These are phyloP conservation scores for Semnornis frantzii DNA, from an alignment of 2,113 vertebrate genomes.

Conservation along the genomic window DNA sequence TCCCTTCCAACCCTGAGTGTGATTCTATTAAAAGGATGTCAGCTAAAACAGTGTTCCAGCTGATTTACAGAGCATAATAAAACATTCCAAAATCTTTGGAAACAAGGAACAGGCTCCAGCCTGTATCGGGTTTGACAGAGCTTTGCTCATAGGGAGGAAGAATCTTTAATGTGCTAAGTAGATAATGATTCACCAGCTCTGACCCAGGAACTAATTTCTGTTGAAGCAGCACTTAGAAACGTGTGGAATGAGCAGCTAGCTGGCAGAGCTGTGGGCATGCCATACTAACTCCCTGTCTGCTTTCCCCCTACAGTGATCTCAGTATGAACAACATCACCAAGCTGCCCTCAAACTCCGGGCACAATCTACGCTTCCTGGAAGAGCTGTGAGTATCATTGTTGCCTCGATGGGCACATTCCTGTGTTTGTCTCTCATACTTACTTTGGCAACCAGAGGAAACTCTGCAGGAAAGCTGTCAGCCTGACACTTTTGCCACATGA, in stretches of 20 bases:
- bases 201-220: conserved; percentile 53
- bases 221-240: conserved; percentile 64
- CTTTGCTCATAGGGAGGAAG: not conserved
- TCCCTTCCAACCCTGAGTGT: too few relatives aligned
- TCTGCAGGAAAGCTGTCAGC: conserved; percentile 72
- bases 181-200: conserved; percentile 57
- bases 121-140: conserved; percentile 15
- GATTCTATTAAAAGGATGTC: not conserved
- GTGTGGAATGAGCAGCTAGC: conserved; percentile 71
- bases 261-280: conserved; percentile 49
- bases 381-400: conserved; percentile 87
- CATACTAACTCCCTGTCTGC: conserved; percentile 72
- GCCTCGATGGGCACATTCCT: conserved; percentile 59
- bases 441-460: conserved; percentile 80
- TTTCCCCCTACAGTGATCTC: conserved; percentile 86
- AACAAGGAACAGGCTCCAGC: not conserved
- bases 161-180: conserved; percentile 37
- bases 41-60: not conserved
- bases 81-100: conserved; percentile 27
- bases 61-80: conserved; percentile 39
- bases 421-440: conserved; percentile 69
- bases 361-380: conserved; percentile 90
- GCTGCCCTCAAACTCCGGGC: conserved; percentile 79
- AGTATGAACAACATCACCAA: conserved; percentile 95
- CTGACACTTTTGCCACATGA: conserved; percentile 73